Evolutionary conservation across 1,140 invertebrate genomes (phyloP).

Genomic region (Sweltsa coloradensis): DNA sequence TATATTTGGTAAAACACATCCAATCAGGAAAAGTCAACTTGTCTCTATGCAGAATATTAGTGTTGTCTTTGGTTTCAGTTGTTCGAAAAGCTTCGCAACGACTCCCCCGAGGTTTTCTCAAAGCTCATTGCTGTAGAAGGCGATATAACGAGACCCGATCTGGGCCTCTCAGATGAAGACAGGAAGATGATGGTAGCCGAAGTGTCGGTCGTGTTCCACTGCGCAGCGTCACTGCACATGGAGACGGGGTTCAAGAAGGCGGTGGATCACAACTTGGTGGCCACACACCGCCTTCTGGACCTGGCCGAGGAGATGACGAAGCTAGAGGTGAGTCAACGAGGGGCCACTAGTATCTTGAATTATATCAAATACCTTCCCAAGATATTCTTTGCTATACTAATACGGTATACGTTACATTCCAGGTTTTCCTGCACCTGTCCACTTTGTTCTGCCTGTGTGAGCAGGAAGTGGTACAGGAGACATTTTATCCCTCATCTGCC

Average conservation of each 20-base stretch:
- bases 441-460: no score
- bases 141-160: constrained; percentile 9
- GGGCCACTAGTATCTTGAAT: no score
- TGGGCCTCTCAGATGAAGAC: constrained; percentile 19
- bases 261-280: constrained; percentile 22
- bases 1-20: no score
- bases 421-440: no score
- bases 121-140: constrained; percentile 40
- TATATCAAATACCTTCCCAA: no score
- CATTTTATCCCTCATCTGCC: no score
- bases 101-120: constrained; percentile 23
- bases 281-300: constrained; percentile 23
- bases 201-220: constrained; percentile 50
- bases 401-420: no score
- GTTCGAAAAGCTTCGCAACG: constrained; percentile 28
- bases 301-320: constrained; percentile 24
- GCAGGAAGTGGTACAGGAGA: no score
- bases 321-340: constrained; percentile 18
- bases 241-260: constrained; percentile 16
- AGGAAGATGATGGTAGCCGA: constrained; percentile 26
- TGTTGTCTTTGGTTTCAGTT: no score
- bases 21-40: no score
- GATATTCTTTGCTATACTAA: no score
- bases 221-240: constrained; percentile 40
- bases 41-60: no score